Evolutionary conservation across 1,140 invertebrate genomes (phyloP).

Genomic region (Drosophila sturtevanti): DNA sequence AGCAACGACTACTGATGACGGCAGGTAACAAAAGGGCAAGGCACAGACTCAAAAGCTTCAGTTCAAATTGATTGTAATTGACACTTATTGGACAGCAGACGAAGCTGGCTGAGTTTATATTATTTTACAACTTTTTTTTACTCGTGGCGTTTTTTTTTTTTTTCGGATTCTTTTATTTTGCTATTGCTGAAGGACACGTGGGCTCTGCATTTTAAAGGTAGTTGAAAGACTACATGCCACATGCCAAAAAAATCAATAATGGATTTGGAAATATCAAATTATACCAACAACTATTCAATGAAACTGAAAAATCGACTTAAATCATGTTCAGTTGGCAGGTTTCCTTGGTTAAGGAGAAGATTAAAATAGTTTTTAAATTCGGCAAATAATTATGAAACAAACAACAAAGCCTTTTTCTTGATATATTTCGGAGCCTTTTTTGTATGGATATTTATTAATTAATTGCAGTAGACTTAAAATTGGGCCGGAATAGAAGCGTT

Average conservation of each 20-base stretch:
- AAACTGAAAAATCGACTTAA: too few species aligned
- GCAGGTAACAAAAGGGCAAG: conserved; percentile 21
- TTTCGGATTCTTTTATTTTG: conserved; percentile 1
- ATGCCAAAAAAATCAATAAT: not conserved
- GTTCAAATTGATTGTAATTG: conserved; percentile 66
- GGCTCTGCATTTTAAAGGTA: not conserved
- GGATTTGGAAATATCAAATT: too few species aligned
- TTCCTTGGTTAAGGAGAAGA: too few species aligned
- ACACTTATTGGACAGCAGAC: conserved; percentile 67
- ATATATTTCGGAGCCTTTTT: too few species aligned
- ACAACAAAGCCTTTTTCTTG: too few species aligned
- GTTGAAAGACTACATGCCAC: not conserved
- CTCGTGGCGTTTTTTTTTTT: not conserved
- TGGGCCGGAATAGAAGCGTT: too few species aligned
- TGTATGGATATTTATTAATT: too few species aligned
- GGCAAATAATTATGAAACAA: too few species aligned
- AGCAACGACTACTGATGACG: not conserved
- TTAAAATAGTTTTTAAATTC: too few species aligned
- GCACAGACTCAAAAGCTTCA: conserved; percentile 41
- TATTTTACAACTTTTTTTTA: not conserved
- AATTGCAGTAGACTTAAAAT: too few species aligned
- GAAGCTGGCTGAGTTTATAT: conserved; percentile 17
- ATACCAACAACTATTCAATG: too few species aligned
- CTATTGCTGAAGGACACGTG: not conserved
- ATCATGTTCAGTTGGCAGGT: too few species aligned